Conservation (phyloP, 35 echinoderm and acorn worm genomes). For the Acanthaster planci region DNA sequence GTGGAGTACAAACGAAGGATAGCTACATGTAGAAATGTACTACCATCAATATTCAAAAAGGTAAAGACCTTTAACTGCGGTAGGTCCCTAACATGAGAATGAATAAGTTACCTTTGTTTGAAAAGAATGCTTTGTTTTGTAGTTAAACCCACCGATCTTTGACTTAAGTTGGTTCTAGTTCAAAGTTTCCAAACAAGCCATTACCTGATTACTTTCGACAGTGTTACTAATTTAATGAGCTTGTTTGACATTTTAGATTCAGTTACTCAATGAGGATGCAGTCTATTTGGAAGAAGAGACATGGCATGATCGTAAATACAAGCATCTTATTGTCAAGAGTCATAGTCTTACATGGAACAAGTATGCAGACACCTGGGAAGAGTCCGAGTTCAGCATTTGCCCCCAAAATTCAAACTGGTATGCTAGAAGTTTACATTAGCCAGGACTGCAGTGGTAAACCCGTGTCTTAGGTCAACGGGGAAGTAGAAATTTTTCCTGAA, state of each 20-base stretch:
- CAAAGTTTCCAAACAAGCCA: background rate
- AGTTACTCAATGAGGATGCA: conserved; percentile 32
- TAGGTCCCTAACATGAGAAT: too few relatives aligned
- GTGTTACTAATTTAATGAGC: background rate
- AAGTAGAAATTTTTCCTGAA: too few relatives aligned
- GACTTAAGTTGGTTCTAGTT: background rate
- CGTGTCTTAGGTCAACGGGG: too few relatives aligned
- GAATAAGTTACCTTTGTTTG: too few relatives aligned
- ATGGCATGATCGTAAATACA: conserved; percentile 28
- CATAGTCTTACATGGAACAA: conserved; percentile 53
- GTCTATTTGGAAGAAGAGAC: conserved; percentile 56
- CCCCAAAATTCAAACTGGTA: conserved; percentile 50
- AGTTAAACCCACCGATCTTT: background rate
- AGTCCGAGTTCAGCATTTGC: conserved; percentile 37
- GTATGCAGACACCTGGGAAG: conserved; percentile 60
- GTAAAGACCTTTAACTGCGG: conserved; percentile 1
- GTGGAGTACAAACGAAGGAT: conserved; percentile 47
- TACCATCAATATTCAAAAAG: conserved; percentile 45
- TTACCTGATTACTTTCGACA: background rate
- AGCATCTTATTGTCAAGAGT: conserved; percentile 38
- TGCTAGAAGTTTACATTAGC: background rate
- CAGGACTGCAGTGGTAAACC: too few relatives aligned
- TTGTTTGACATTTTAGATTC: conserved; percentile 23
- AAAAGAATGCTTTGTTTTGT: too few relatives aligned
- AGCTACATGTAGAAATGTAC: conserved; percentile 46